Evolutionary conservation across 2,888 invertebrate genomes (phyloP), one percentile per base, ranked within the genome.

Genomic region (Tolmerus cingulatus): DNA sequence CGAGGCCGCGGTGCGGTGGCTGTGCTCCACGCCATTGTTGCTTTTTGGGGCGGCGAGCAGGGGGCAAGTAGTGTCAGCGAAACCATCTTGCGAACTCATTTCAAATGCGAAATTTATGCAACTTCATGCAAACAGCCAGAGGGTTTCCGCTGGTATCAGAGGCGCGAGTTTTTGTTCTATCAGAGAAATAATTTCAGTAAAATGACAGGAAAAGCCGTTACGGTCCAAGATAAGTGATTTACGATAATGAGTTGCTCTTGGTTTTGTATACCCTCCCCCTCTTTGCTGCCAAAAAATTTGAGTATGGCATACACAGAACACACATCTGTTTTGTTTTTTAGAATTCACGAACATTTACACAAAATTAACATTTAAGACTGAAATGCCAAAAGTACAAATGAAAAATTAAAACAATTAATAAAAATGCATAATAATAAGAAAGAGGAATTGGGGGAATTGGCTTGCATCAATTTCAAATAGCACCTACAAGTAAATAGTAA

Each of bases 71-170:
- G 78, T 74, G 81, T 81, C 87, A 81, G 55, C n/a, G 81, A 76
- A 77, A 87, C 74, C 87, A 87, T 87, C 86, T 87, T 87, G 87
- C 55, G 34, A 57, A 27, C 82, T 84, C 74, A 86, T 87, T 87
- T 86, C 55, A 74, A 86, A 87, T 87, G 82, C 81, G 57, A 87
- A 87, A 87, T 87, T 87, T 87, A 87, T 87, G 86, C 87, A 87
- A 87, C 57, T 87, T 86, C 82, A 86, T 87, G 86, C 86, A 40
- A 86, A 46, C 66, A 40, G 86, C 57, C 82, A 87, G 87, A 86
- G 86, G 87, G 86, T 87, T 87, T 87, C 74, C 85, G 85, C 43
- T 87, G 57, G n/a, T 78, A 78, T 78, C 78, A 77, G 74, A 66
- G 23, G 46, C 27, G 37, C 57, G 57, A 16, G 66, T 57, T 86